Evolutionary conservation across 2,888 invertebrate genomes (phyloP), one percentile per base, ranked within the genome.

Genomic region (Clunio marinus): DNA sequence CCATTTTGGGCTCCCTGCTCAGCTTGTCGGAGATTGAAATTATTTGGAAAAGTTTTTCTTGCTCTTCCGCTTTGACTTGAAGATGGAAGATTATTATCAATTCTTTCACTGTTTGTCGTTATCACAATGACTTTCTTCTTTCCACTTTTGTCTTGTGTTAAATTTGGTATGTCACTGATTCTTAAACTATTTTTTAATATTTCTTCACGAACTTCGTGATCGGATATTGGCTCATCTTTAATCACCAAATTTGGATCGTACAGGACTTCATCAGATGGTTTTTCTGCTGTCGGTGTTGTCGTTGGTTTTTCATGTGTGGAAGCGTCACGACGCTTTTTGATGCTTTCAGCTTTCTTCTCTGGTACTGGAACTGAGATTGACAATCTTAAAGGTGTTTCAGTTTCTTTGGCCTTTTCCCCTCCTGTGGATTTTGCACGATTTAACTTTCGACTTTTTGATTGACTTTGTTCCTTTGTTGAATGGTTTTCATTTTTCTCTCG

Each of bases 151-250:
- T 66, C 66, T 28, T n/a, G 27, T 1, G 27, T 45, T 2, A 65
- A 17, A 4, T 55, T 17, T 4, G 66, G 17, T 32, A 55, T 51
- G 15, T 55, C 66, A 24, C 22, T 13, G n/a, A 55, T 8, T 1
- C 28, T 66, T 3, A 55, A 73, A 60, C 75, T 73, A 70, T 74
- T 73, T 15, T 69, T 69, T 24, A 70, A 72, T 20, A 70, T 67
- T 66, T 74, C 75, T 13, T 74, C 74, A 22, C 22, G 4, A n/a
- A n/a, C n/a, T n/a, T n/a, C n/a, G 1, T 74, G 76, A 5, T 75
- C 74, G 3, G 74, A 74, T 37, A 73, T 74, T 0, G 76, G 74
- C 10, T 63, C 63, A 46, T 46, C 46, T 46, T 65, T 65, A 24
- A 46, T 28, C 1, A 10, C 17, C 13, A 51, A 8, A 7, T 17